Base-by-base conservation (phyloP, 2,797 vertebrate species). In the Enteromius trimaculatus region DNA sequence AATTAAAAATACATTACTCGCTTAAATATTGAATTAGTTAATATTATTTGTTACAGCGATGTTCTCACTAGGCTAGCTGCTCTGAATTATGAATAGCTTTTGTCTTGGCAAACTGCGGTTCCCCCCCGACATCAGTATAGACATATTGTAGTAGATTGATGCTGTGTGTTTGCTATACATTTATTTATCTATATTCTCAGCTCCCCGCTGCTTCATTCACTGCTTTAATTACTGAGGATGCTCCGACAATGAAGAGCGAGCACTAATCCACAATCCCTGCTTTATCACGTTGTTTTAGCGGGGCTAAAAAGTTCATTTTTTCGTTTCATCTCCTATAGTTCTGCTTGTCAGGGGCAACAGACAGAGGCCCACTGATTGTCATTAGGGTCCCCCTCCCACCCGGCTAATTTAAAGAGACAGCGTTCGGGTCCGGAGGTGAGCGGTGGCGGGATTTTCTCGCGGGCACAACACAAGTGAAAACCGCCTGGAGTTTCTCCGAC, bases 341-440 rank as follows among this genome's bases (percentile, higher is more conserved):
- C 69, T n/a, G 14, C 34, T 66, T 64, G 29, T 74, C 66, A 65
- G 82, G 85, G 69, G 77, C 69, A 66, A 77, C 86, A 83, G 68
- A 84, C 64, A 79, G 86, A 78, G 71, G 84, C 86, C 80, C 77
- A 85, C 85, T 85, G 86, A 84, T 86, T 86, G 84, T 83, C 88
- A 89, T 89, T 90, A 89, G 83, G 85, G 86, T 80, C 87, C 85
- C 34, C 77, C 85, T 87, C 89, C 87, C 90, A 86, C 88, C 86
- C 90, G 91, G 89, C 91, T 91, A 91, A 93, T 93, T 93, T 90
- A 91, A 92, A 90, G 88, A 90, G 91, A 94, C 91, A 92, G 89
- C 83, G 4, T 80, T 87, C 89, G 86, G 88, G 92, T 93, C 93
- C 86, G 86, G 88, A 91, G 90, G 90, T 89, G 89, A 92, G 87